Evolutionary conservation across 2,888 invertebrate genomes (phyloP).

Genomic region (Cantharis rustica): DNA sequence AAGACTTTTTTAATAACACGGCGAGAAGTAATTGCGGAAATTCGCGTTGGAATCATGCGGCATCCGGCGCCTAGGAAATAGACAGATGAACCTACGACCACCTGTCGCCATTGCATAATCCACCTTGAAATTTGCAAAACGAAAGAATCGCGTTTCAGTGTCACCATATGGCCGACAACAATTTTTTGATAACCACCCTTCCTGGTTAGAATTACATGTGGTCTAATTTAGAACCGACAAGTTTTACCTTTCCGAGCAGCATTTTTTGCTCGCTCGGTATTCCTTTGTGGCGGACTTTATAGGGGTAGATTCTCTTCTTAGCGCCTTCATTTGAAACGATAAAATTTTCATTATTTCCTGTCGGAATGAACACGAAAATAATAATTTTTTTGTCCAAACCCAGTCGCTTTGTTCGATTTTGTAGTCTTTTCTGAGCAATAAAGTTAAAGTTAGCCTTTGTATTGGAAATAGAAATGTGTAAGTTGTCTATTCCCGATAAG

Average conservation of each 20-base stretch:
- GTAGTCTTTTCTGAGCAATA: neutral
- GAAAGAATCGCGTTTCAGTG: conserved; percentile 25
- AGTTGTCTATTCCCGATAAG: neutral
- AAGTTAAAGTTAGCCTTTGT: neutral
- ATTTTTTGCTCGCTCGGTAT: neutral
- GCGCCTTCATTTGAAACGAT: neutral
- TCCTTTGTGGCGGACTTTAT: neutral
- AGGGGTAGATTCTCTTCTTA: neutral
- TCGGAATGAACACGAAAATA: neutral
- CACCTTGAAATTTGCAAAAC: conserved; percentile 34
- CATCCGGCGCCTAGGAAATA: conserved; percentile 20
- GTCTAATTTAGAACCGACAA: neutral
- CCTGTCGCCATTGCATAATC: conserved; percentile 32
- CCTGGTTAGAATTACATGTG: neutral
- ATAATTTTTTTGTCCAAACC: neutral
- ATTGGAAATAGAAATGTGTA: neutral
- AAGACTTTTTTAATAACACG: neutral
- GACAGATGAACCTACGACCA: conserved; percentile 23
- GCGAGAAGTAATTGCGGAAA: conserved; percentile 3
- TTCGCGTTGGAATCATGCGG: conserved; percentile 4
- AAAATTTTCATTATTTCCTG: neutral
- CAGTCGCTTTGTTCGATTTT: neutral
- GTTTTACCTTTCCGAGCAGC: neutral
- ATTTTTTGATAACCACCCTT: neutral
- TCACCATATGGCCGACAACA: conserved; percentile 17